phyloP scores from a whole-genome alignment of 2,888 invertebrate species.

The Trypoxylon attenuatum region DNA sequence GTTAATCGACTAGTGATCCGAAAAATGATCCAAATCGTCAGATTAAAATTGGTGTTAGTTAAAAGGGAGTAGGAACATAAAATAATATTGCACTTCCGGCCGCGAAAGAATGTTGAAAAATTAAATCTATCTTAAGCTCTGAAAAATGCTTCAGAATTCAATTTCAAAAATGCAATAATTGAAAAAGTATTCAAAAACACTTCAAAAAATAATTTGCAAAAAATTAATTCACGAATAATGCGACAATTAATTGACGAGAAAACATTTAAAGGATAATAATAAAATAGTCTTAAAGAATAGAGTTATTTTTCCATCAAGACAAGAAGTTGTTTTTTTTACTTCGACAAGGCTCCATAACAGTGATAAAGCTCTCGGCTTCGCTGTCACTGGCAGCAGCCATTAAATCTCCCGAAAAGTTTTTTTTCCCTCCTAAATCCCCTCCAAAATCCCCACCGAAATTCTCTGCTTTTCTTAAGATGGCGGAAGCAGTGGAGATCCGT shows the following conservation, averaged over 20 bases:
- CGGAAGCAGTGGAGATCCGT: constrained; percentile 70
- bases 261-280: background rate
- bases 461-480: constrained; percentile 60
- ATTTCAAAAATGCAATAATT: background rate
- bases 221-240: background rate
- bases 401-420: constrained; percentile 65
- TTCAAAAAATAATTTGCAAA: background rate
- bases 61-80: too few species aligned
- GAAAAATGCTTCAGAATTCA: constrained; percentile 4
- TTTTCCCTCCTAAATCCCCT: constrained; percentile 54
- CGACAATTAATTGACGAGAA: background rate
- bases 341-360: constrained; percentile 69
- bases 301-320: background rate
- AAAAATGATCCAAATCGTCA: background rate
- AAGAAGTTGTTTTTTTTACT: constrained; percentile 8
- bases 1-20: background rate
- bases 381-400: constrained; percentile 75
- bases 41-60: background rate
- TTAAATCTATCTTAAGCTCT: too few species aligned
- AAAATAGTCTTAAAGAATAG: background rate
- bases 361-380: constrained; percentile 75
- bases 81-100: constrained; percentile 66
- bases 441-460: too few species aligned
- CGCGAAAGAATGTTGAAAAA: too few species aligned
- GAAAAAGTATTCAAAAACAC: background rate